phyloP scores from a whole-genome alignment of 2,113 vertebrate genomes.

The Sinocyclocheilus rhinocerous region DNA sequence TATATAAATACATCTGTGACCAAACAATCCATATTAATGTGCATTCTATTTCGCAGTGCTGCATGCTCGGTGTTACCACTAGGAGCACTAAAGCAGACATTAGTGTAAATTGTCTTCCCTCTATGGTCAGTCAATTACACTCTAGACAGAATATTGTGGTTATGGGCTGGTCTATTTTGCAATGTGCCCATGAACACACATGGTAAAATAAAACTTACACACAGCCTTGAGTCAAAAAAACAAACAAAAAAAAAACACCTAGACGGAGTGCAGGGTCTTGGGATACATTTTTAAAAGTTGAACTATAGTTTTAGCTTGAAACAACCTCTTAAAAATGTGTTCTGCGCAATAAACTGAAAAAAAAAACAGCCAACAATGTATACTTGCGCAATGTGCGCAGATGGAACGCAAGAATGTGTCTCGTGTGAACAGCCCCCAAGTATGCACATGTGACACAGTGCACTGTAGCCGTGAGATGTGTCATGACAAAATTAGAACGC shows the following conservation, averaged over 20 bases:
- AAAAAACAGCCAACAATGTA: background rate
- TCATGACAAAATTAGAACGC: background rate
- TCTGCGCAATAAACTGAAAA: background rate
- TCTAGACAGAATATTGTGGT: background rate
- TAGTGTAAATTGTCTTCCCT: background rate
- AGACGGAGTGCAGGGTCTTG: background rate
- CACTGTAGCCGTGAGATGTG: background rate
- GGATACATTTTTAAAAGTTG: background rate
- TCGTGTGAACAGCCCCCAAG: background rate
- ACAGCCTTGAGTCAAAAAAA: too few species aligned
- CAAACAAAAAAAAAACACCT: background rate
- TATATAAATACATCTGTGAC: background rate
- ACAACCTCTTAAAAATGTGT: background rate
- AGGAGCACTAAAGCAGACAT: background rate
- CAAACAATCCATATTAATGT: background rate
- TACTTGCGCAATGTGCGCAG: background rate
- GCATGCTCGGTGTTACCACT: background rate
- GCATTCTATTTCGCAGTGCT: background rate
- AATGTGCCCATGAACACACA: background rate
- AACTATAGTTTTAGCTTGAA: background rate
- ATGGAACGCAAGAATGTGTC: background rate
- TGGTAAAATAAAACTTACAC: background rate
- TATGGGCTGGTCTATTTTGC: background rate
- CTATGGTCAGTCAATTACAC: background rate
- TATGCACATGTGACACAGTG: background rate